Base-by-base conservation (phyloP, 2,888 invertebrate species). In the Oasisia sp. region DNA sequence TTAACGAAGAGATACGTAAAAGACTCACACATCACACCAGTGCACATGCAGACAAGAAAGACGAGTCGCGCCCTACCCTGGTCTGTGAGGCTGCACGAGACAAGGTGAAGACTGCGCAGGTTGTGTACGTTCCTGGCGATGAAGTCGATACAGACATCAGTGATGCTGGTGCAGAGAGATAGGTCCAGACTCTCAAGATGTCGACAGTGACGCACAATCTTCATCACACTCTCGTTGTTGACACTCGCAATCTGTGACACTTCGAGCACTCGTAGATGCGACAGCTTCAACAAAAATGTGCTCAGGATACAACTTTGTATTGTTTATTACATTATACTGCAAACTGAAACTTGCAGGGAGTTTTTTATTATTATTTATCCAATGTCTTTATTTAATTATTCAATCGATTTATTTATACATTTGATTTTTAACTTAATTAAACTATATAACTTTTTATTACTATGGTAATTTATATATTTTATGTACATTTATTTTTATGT, bases 81-180 rank as follows among this genome's bases (percentile, higher is more conserved):
- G 92, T 95, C 95, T 32, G 94, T 94, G 50, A 95, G 92, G 32
- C 93, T 93, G 92, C 95, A 95, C 11, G 94, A 94, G 9, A 95
- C 95, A 93, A 94, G 94, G 91, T 94, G 94, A 0, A 95, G 92
- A 58, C 93, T 91, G 89, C 93, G 93, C 89, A 95, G 93, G 3
- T 93, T 91, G 3, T 92, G 93, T 44, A 94, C 93, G 89, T 94
- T 91, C 58, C 50, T 93, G 38, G 94, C 94, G 7, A 95, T 93
- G 91, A 93, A 92, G 0, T 94, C 93, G 9, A 95, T 93, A 93
- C 94, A 95, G 12, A 92, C 92, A 89, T 95, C 95, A 92, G 94
- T 91, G 32, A 92, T 89, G 56, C 45, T 90, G 19, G 19, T 44
- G 74, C 92, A 92, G 9, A 95, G 93, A 0, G 95, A 95, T 45